A percentile compares a stretch with the other conserved stretches of the same genome.
Evolutionary conservation across 2,797 vertebrate genomes (phyloP).

Genomic region (Poecile montanus): DNA sequence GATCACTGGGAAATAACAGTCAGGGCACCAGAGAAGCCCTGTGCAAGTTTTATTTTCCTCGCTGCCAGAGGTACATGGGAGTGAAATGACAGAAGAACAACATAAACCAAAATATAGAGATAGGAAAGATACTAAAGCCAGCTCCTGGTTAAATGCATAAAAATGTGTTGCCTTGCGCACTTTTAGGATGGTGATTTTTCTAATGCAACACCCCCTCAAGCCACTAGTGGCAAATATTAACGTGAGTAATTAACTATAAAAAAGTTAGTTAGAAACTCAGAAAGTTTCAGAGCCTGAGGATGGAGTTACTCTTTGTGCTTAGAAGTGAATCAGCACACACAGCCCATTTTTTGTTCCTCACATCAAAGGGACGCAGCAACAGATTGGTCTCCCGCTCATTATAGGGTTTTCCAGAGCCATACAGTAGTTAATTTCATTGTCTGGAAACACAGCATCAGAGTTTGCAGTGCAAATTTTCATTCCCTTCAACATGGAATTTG

Average conservation of each 20-base stretch:
- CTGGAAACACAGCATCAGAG: not conserved
- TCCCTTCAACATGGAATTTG: not conserved
- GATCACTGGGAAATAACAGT: conserved; percentile 77
- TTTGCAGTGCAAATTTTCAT: not conserved
- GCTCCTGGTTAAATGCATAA: not conserved
- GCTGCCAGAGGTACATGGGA: not conserved
- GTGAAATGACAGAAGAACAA: not conserved
- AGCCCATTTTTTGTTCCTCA: not conserved
- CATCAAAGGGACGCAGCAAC: not conserved
- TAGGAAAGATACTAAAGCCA: not conserved
- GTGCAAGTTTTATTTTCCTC: conserved; percentile 48
- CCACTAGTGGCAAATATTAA: not conserved
- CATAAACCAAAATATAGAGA: not conserved
- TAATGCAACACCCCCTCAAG: not conserved
- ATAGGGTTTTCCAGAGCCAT: not conserved
- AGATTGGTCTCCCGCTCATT: not conserved
- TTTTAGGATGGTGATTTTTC: not conserved
- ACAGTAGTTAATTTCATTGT: not conserved
- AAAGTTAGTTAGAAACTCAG: not conserved
- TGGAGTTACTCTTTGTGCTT: not conserved
- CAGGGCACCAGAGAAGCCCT: conserved; percentile 64
- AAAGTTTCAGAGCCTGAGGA: not conserved
- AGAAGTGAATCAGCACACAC: not conserved
- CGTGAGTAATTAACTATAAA: not conserved
- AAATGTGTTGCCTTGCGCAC: not conserved